Base-by-base conservation (phyloP, 1,140 invertebrate genomes). In the Drosophila oshimai region DNA sequence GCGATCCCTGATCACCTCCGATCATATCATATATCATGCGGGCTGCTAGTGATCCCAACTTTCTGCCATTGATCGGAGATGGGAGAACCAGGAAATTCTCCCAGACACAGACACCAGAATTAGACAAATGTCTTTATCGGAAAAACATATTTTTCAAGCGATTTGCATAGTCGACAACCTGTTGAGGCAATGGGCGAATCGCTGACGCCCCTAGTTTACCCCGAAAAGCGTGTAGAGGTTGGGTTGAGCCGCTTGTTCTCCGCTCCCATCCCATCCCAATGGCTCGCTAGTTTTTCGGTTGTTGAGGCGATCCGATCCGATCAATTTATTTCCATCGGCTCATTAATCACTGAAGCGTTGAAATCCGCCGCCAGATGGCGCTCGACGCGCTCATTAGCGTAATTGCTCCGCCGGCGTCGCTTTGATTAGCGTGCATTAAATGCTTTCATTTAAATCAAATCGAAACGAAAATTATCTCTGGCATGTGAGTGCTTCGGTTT, bases 361-460 rank as follows among this genome's bases (percentile, higher is more conserved):
- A 86, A 87, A 74, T 76, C 49, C 81, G 62, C 81, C 79, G 74
- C 79, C 76, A 78, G 64, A 84, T 83, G 79, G 79, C 79, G 79
- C 79, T 83, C 64, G 80, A 76, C 74, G 71, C 70, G 78, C 78
- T 83, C 78, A 83, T 83, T 83, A 83, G 79, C 62, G 80, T 84
- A 86, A 84, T 80, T 86, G 80, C 81, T 70, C 75, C 39, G 72
- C 51, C 53, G 49, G 51, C 57, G 60, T 81, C 62, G 72, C 73
- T 81, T 86, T 87, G 81, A 86, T 87, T 87, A 81, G 76, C 81
- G 81, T 81, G 81, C 81, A 86, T 86, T 86, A 86, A 86, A 86
- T 87, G 76, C 81, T 87, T 86, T 86, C 72, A 87, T 86, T 86
- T 86, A 86, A 86, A 86, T 86, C 81, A 76, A 84, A 87, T 84